These are phyloP conservation scores for Cryptocheilus praepositus DNA, from an alignment of 2,888 invertebrate species.

Conservation along the genomic window DNA sequence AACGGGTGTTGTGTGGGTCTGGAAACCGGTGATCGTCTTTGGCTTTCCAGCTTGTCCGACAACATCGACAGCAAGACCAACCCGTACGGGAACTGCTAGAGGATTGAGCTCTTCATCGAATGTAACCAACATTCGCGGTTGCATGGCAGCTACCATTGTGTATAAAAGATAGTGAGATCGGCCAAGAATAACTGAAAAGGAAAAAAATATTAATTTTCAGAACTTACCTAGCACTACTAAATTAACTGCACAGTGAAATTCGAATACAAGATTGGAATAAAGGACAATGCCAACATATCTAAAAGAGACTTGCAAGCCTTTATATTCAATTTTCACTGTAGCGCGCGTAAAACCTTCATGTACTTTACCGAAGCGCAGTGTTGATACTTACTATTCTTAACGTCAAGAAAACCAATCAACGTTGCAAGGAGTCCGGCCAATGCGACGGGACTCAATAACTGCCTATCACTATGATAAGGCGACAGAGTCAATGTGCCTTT, in stretches of 20 bases:
- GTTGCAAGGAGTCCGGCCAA: constrained; percentile 97
- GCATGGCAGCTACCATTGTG: constrained; percentile 97
- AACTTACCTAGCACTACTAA: neutral
- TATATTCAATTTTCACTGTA: too few relatives aligned
- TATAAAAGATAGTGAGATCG: constrained; percentile 97
- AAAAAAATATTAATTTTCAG: neutral
- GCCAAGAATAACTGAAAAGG: constrained; percentile 86
- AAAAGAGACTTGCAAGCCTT: too few relatives aligned
- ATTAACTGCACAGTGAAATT: too few relatives aligned
- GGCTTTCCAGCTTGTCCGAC: constrained; percentile 99
- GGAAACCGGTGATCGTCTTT: constrained; percentile 99
- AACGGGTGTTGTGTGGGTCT: constrained; percentile 99
- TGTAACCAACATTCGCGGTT: constrained; percentile 98
- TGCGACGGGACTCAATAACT: constrained; percentile 95
- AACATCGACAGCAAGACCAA: constrained; percentile 97
- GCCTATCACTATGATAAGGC: constrained; percentile 97
- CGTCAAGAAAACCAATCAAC: constrained; percentile 95
- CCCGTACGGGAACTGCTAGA: constrained; percentile 93
- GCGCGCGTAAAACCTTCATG: too few relatives aligned
- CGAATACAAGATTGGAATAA: too few relatives aligned
- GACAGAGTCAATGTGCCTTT: constrained; percentile 98
- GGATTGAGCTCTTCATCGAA: constrained; percentile 97
- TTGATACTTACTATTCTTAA: constrained; percentile 89
- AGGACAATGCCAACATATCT: too few relatives aligned
- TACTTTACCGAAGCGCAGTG: too few relatives aligned